Percentiles rank a stretch among this genome's conserved stretches.
phyloP scores from a whole-genome alignment of 2,113 vertebrate genomes.

The Glaucomys volans region DNA sequence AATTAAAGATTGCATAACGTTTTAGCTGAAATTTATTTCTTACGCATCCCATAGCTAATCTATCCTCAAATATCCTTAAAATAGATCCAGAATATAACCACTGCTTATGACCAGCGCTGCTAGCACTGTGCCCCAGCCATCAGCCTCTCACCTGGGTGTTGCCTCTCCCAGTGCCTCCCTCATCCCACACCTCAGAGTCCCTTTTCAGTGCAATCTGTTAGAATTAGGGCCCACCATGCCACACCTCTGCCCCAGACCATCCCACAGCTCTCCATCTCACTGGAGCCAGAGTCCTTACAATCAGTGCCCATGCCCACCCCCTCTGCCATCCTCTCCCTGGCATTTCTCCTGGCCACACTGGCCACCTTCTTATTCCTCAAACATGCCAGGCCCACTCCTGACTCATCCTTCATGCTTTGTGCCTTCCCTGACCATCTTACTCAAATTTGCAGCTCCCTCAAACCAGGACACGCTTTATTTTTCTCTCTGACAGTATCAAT shows the following conservation, averaged over 20 bases:
- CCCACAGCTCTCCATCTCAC: not conserved
- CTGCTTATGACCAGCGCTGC: not conserved
- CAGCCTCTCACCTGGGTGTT: not conserved
- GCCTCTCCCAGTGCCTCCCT: not conserved
- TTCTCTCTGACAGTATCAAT: not conserved
- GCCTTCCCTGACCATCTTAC: not conserved
- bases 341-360: not conserved
- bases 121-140: no score
- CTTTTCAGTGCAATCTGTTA: not conserved
- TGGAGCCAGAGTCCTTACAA: not conserved
- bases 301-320: not conserved
- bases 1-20: not conserved
- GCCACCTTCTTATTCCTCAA: not conserved
- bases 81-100: not conserved
- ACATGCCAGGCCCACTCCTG: not conserved
- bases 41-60: not conserved
- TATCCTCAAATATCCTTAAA: not conserved
- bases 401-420: not conserved
- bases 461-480: not conserved
- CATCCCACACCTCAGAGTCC: not conserved
- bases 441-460: not conserved
- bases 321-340: not conserved
- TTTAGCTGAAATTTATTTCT: not conserved
- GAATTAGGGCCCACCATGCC: not conserved
- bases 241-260: not conserved